These are phyloP conservation scores for Notothenia coriiceps DNA, from an alignment of 2,113 vertebrate species.

Conservation along the genomic window DNA sequence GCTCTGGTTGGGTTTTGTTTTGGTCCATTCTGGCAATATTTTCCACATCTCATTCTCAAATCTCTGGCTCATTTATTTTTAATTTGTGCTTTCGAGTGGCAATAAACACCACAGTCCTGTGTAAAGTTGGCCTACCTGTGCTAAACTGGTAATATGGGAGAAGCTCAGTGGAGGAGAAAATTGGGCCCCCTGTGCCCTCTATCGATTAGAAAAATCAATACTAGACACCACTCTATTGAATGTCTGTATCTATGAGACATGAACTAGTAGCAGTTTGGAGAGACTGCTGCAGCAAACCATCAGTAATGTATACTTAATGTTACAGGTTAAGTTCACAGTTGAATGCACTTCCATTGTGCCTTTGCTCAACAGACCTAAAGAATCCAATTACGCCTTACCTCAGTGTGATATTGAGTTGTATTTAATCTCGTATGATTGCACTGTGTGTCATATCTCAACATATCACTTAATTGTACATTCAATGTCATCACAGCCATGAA, in stretches of 20 bases:
- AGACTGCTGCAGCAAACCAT: slow-evolving; percentile 7
- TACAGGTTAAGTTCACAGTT: slow-evolving; percentile 8
- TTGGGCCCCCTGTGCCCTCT: neutral
- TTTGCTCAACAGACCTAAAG: slow-evolving; percentile 7
- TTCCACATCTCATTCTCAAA: neutral
- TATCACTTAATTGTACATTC: slow-evolving; percentile 29
- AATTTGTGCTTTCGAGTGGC: neutral
- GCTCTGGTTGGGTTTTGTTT: neutral
- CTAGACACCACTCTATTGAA: neutral
- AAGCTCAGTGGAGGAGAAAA: slow-evolving; percentile 45
- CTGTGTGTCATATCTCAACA: slow-evolving; percentile 19
- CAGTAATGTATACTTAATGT: slow-evolving; percentile 12
- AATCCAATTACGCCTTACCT: neutral
- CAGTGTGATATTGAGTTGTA: neutral
- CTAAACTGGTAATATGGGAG: slow-evolving; percentile 10
- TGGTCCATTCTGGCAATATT: neutral
- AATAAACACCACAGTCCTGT: neutral
- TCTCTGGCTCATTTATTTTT: neutral
- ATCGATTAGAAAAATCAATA: slow-evolving; percentile 50
- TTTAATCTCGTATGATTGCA: neutral
- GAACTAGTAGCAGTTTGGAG: neutral
- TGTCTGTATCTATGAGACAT: slow-evolving; percentile 9
- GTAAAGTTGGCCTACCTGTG: neutral
- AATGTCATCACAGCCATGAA: slow-evolving; percentile 90
- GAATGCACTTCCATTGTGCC: neutral